Evolutionary conservation across 2,113 vertebrate genomes (phyloP).

Genomic region (Gobio gobio): DNA sequence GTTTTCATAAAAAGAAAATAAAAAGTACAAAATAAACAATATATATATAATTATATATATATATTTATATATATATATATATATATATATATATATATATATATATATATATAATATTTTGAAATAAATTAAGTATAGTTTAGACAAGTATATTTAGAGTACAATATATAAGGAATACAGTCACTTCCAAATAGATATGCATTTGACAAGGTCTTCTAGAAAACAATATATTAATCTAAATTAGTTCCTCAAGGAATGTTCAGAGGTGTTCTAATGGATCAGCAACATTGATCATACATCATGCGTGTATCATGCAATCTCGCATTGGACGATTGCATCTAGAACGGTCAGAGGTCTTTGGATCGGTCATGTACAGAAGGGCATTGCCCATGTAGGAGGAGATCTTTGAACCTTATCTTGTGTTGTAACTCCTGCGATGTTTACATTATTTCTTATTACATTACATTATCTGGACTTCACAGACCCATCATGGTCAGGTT

Average conservation of each 20-base stretch:
- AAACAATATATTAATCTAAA: not conserved
- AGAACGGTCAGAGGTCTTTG: not conserved
- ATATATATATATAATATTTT: too few relatives aligned
- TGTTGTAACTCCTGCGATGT: conserved; percentile 29
- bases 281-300: not conserved
- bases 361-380: not conserved
- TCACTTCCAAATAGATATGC: not conserved
- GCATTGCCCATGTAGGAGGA: not conserved
- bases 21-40: not conserved
- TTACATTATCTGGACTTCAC: conserved; percentile 28
- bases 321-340: not conserved
- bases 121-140: not conserved
- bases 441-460: conserved; percentile 39
- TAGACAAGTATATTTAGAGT: not conserved
- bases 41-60: too few relatives aligned
- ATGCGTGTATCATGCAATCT: not conserved
- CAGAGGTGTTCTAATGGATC: not conserved
- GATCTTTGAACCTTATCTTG: conserved; percentile 30
- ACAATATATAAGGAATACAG: not conserved
- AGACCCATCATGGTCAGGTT: conserved; percentile 26
- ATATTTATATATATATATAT: too few relatives aligned
- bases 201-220: not conserved
- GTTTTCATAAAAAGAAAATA: too few relatives aligned
- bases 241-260: not conserved
- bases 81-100: too few relatives aligned